phyloP scores from a whole-genome alignment of 2,797 vertebrate genomes.

The Enteromius anoplus region DNA sequence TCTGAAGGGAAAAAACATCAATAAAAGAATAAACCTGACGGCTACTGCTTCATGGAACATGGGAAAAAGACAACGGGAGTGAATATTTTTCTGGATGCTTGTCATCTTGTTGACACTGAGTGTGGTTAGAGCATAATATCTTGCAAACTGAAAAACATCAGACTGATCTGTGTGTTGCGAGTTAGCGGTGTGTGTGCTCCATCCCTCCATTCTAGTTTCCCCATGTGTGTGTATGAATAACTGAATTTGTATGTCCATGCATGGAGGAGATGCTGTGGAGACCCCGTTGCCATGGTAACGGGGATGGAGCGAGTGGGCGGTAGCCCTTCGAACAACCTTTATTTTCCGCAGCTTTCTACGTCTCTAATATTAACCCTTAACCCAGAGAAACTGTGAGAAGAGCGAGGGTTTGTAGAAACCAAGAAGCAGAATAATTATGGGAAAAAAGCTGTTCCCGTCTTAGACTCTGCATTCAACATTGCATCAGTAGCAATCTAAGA shows the following conservation, averaged over 20 bases:
- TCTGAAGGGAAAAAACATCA: constrained; percentile 75
- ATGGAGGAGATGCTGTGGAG: constrained; percentile 63
- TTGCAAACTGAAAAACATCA: constrained; percentile 24
- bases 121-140: constrained; percentile 21
- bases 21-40: constrained; percentile 77
- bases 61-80: constrained; percentile 21
- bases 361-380: constrained; percentile 70
- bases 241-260: constrained; percentile 75
- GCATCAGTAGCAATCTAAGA: constrained; percentile 17
- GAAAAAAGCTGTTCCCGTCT: not conserved
- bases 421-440: constrained; percentile 21
- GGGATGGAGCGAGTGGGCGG: constrained; percentile 68
- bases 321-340: constrained; percentile 73
- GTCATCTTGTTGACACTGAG: constrained; percentile 36
- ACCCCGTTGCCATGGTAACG: constrained; percentile 77
- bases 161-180: constrained; percentile 17
- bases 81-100: constrained; percentile 31
- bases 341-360: constrained; percentile 73
- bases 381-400: constrained; percentile 46
- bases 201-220: constrained; percentile 63
- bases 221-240: constrained; percentile 72
- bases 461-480: constrained; percentile 30
- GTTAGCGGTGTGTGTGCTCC: constrained; percentile 26
- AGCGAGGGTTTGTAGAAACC: constrained; percentile 23
- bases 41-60: constrained; percentile 58